Evolutionary conservation across 2,113 vertebrate genomes (phyloP).

Genomic region (Alligator mississippiensis): DNA sequence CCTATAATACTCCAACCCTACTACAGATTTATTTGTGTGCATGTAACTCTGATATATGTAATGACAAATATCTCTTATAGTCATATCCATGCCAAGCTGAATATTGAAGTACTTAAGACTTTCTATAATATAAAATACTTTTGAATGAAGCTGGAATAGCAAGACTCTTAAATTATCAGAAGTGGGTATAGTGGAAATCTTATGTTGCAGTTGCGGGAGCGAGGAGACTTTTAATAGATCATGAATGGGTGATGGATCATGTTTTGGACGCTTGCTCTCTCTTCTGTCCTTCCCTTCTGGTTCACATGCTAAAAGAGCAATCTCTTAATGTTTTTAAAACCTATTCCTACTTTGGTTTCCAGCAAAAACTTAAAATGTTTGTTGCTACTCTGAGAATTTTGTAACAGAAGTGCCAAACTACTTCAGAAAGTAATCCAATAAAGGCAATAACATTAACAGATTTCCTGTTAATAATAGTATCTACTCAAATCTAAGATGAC

Average conservation of each 20-base stretch:
- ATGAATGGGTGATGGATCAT: not conserved
- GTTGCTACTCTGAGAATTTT: not conserved
- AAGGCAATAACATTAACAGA: not conserved
- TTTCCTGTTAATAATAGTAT: not conserved
- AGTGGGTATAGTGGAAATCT: not conserved
- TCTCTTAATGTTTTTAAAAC: not conserved
- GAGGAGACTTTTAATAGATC: not conserved
- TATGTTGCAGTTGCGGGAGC: not conserved
- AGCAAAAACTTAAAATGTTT: not conserved
- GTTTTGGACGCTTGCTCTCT: not conserved
- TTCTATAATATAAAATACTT: not conserved
- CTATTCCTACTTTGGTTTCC: not conserved
- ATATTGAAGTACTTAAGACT: not conserved
- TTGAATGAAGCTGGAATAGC: not conserved
- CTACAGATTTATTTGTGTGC: not conserved
- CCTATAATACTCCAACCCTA: no score
- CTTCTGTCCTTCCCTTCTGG: not conserved
- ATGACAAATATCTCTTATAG: not conserved
- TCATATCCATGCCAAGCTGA: not conserved
- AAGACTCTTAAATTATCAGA: accelerated
- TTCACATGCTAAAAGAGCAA: not conserved
- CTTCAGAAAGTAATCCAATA: not conserved
- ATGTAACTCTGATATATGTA: not conserved
- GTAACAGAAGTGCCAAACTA: not conserved
- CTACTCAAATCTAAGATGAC: no score